Evolutionary conservation across 2,113 vertebrate species (phyloP).

Genomic region (Lophochroa leadbeateri): DNA sequence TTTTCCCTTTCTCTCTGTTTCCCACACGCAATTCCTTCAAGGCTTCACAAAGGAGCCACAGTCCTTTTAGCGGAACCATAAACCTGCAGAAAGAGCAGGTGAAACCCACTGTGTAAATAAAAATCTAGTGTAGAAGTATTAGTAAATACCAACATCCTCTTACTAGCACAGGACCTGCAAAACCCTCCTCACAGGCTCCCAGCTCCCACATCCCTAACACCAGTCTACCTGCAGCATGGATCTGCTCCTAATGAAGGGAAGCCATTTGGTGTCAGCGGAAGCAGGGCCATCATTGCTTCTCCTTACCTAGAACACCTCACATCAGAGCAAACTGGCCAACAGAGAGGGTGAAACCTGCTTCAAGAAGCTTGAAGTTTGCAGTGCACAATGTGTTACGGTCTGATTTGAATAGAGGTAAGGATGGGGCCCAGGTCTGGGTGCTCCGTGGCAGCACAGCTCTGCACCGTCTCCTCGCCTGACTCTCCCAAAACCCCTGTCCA

Average conservation of each 20-base stretch:
- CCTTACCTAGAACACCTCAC: background rate
- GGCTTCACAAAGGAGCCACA: background rate
- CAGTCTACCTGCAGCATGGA: background rate
- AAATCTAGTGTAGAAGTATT: background rate
- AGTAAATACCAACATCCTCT: background rate
- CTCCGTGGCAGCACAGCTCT: background rate
- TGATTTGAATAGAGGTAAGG: background rate
- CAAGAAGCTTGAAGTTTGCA: background rate
- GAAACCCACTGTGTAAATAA: background rate
- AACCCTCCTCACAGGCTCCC: background rate
- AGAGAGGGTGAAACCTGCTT: background rate
- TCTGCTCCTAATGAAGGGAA: background rate
- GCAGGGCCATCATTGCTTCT: background rate
- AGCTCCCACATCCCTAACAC: background rate
- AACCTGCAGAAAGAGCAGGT: background rate
- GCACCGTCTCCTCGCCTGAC: fast-evolving
- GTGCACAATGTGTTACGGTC: fast-evolving
- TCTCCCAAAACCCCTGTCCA: fast-evolving
- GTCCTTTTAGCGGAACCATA: background rate
- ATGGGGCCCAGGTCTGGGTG: fast-evolving
- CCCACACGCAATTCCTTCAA: background rate
- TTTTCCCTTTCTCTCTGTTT: background rate
- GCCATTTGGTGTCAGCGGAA: background rate
- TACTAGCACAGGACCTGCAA: background rate
- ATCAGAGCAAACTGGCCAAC: background rate